Conservation (phyloP, 2,888 invertebrate species). For the Torymus auratus region DNA sequence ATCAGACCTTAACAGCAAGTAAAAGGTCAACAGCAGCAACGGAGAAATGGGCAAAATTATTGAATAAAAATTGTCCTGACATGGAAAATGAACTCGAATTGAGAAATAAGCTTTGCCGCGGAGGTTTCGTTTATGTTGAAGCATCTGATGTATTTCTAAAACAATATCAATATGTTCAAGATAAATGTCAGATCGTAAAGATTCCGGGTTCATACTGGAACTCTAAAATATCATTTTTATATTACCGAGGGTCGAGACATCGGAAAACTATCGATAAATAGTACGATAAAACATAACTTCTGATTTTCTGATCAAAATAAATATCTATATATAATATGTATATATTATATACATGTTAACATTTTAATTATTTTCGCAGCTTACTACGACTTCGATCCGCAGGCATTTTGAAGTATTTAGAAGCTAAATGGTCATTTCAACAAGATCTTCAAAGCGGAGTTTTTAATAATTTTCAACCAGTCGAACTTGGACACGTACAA, state of each 20-base stretch:
- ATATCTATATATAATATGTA: not conserved
- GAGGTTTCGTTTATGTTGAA: conserved; percentile 74
- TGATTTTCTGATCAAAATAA: not conserved
- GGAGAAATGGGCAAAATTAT: conserved; percentile 68
- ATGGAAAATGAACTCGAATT: conserved; percentile 69
- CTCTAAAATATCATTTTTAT: conserved; percentile 62
- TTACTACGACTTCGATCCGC: conserved; percentile 71
- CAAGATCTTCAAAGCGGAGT: conserved; percentile 35
- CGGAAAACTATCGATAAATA: conserved; percentile 66
- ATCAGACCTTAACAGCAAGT: not conserved
- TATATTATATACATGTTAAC: not conserved
- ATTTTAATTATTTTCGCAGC: conserved; percentile 65
- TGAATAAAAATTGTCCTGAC: conserved; percentile 75
- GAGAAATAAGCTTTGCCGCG: conserved; percentile 70
- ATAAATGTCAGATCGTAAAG: conserved; percentile 63
- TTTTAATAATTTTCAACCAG: conserved; percentile 61
- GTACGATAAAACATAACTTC: conserved; percentile 64
- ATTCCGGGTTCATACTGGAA: conserved; percentile 62
- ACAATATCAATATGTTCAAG: conserved; percentile 61
- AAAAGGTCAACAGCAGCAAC: not conserved
- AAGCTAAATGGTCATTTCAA: conserved; percentile 70
- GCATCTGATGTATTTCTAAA: conserved; percentile 70
- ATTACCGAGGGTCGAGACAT: conserved; percentile 65
- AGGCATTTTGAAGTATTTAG: conserved; percentile 74
- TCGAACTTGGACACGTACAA: conserved; percentile 66